Percentiles rank a stretch among this genome's conserved stretches.
Evolutionary conservation across 2,888 invertebrate genomes (phyloP).

Genomic region (Schizaphis graminum): DNA sequence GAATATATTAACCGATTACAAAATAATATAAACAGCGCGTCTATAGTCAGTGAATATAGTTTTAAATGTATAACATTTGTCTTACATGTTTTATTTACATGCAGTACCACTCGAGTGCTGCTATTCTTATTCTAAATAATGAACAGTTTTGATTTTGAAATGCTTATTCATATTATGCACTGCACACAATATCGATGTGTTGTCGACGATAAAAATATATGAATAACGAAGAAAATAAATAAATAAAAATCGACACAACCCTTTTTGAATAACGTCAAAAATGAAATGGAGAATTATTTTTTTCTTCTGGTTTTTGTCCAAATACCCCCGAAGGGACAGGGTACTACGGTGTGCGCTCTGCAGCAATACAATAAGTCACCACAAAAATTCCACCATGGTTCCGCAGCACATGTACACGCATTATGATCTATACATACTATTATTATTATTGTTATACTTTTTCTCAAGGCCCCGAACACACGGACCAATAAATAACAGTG

Average conservation of each 20-base stretch:
- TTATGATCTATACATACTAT: background rate
- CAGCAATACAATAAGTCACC: background rate
- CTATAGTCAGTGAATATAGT: background rate
- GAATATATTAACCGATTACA: background rate
- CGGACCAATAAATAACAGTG: slow-evolving; percentile 58
- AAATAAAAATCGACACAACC: background rate
- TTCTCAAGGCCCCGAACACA: slow-evolving; percentile 47
- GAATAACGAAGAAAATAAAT: slow-evolving; percentile 21
- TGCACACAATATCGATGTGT: background rate
- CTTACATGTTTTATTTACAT: background rate
- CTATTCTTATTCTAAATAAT: background rate
- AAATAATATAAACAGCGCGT: slow-evolving; percentile 1
- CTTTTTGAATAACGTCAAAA: background rate
- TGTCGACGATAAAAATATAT: slow-evolving; percentile 18
- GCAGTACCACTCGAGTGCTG: background rate
- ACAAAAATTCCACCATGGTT: background rate
- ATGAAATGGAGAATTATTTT: background rate
- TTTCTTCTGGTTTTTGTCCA: background rate
- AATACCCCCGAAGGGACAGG: slow-evolving; percentile 1
- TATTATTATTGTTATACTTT: slow-evolving; percentile 40
- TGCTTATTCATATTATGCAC: background rate
- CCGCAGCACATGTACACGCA: background rate
- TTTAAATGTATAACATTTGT: background rate
- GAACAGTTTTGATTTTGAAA: background rate
- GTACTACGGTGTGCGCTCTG: background rate